Evolutionary conservation across 2,797 vertebrate genomes (phyloP).

Genomic region (Sparidentex hasta): DNA sequence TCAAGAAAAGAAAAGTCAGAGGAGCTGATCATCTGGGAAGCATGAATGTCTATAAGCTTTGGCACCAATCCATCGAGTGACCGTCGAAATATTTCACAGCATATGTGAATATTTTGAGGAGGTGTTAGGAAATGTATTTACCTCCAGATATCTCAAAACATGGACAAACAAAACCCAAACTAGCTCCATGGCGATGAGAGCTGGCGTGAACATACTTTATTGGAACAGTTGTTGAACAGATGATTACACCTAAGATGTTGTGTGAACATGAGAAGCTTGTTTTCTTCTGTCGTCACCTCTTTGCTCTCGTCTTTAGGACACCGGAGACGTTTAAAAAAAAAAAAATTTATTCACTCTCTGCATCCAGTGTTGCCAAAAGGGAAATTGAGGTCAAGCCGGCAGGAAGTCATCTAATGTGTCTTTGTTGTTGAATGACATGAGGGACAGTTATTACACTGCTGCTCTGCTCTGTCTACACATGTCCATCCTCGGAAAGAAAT

Average conservation of each 20-base stretch:
- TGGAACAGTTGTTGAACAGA: no score
- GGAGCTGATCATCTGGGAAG: no score
- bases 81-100: no score
- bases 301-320: background rate
- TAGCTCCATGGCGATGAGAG: background rate
- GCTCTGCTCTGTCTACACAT: conserved; percentile 4
- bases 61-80: no score
- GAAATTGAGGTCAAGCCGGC: conserved; percentile 43
- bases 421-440: background rate
- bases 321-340: no score
- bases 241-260: background rate
- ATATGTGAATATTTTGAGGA: no score
- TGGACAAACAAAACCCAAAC: background rate
- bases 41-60: no score
- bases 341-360: background rate
- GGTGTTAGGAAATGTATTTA: no score
- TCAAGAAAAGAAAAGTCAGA: no score
- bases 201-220: no score
- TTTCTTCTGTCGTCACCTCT: background rate
- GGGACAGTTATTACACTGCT: background rate
- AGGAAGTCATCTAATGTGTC: conserved; percentile 35
- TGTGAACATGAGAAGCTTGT: background rate
- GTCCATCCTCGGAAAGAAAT: background rate
- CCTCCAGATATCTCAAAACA: background rate
- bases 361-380: background rate